Evolutionary conservation across 2,888 invertebrate species (phyloP).

Genomic region (Sminthurides aquaticus): DNA sequence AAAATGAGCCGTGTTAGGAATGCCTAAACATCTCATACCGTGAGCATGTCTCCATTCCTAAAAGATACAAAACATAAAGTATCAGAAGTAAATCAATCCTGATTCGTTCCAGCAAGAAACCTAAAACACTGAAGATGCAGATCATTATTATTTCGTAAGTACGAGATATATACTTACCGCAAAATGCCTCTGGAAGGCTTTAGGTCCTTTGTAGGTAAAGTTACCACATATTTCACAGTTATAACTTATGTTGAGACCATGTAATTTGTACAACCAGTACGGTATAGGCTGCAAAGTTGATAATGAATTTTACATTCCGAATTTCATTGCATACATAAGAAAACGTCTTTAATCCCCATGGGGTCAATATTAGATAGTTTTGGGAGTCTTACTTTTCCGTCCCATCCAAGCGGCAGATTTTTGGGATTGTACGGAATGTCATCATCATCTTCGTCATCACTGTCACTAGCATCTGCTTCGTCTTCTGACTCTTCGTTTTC

Average conservation of each 20-base stretch:
- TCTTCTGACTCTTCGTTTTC: constrained; percentile 89
- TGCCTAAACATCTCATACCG: constrained; percentile 97
- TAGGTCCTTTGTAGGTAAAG: constrained; percentile 95
- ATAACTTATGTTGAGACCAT: constrained; percentile 96
- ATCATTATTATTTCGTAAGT: too few species aligned
- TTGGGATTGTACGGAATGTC: constrained; percentile 99
- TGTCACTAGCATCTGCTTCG: constrained; percentile 61
- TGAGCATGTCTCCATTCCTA: constrained; percentile 64
- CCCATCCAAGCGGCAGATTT: constrained; percentile 97
- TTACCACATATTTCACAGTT: constrained; percentile 99
- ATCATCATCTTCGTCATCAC: constrained; percentile 74
- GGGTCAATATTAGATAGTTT: not conserved
- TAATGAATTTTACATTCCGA: constrained; percentile 3
- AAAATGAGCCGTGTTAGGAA: constrained; percentile 99
- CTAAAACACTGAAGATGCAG: too few species aligned
- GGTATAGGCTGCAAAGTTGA: constrained; percentile 60
- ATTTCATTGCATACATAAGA: not conserved
- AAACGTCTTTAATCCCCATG: not conserved
- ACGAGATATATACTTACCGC: constrained; percentile 4
- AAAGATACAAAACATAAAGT: constrained; percentile 30
- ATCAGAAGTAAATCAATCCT: not conserved
- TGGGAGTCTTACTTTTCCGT: constrained; percentile 67
- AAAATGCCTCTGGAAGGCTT: constrained; percentile 98
- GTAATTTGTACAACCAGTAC: constrained; percentile 97
- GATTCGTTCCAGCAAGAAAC: not conserved